Percentiles rank a stretch among this genome's conserved stretches.
phyloP scores from a whole-genome alignment of 2,888 invertebrate species.

The Leptura quadrifasciata region DNA sequence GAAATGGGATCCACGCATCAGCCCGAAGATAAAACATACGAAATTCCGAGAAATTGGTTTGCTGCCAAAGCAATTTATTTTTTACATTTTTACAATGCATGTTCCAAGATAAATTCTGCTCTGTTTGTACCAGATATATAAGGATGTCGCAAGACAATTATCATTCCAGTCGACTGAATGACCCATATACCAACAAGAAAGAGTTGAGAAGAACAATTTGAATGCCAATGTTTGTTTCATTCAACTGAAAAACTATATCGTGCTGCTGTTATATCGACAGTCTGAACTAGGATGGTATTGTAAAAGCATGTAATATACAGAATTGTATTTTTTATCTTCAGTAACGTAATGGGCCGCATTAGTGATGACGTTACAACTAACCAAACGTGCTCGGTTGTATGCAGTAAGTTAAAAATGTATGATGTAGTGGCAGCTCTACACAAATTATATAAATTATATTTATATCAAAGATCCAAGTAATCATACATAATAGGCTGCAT shows the following conservation, averaged over 20 bases:
- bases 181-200: slow-evolving; percentile 12
- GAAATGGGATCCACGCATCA: slow-evolving; percentile 70
- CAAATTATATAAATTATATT: too few species aligned
- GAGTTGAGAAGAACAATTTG: slow-evolving; percentile 15
- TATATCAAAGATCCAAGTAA: too few species aligned
- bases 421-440: too few species aligned
- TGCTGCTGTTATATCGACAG: background rate
- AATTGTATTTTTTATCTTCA: too few species aligned
- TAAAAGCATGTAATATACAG: background rate
- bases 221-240: background rate
- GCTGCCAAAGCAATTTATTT: slow-evolving; percentile 64
- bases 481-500: too few species aligned
- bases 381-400: too few species aligned
- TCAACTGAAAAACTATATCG: background rate
- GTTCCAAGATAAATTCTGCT: slow-evolving; percentile 32
- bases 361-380: too few species aligned
- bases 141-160: slow-evolving; percentile 34
- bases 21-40: slow-evolving; percentile 70
- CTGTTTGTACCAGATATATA: slow-evolving; percentile 20
- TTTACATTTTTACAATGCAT: slow-evolving; percentile 44
- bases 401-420: too few species aligned
- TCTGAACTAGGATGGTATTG: background rate
- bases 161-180: slow-evolving; percentile 32
- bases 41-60: slow-evolving; percentile 72
- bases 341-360: too few species aligned